A percentile compares a stretch with the other conserved stretches of the same genome.
phyloP scores from a whole-genome alignment of 2,797 vertebrate species.

The Lepilemur ruficaudatus region DNA sequence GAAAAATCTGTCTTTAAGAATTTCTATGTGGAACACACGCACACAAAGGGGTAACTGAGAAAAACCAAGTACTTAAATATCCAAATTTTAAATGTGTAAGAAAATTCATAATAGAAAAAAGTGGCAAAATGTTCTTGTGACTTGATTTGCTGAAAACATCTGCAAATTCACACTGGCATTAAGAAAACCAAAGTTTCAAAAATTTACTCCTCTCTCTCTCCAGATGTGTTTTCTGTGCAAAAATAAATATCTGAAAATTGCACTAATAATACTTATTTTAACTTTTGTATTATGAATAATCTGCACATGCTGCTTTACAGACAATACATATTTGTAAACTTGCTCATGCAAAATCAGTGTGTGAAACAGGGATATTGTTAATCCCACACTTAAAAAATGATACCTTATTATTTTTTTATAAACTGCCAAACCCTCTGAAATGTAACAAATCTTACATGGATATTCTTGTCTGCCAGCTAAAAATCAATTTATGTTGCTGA shows the following conservation, averaged over 20 bases:
- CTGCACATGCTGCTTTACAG: conserved; percentile 88
- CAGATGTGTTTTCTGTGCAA: conserved; percentile 73
- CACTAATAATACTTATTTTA: conserved; percentile 82
- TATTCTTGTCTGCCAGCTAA: conserved; percentile 83
- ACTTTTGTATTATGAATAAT: conserved; percentile 83
- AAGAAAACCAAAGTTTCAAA: conserved; percentile 73
- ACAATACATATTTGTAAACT: conserved; percentile 87
- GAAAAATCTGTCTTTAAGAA: conserved; percentile 62
- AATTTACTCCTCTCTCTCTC: conserved; percentile 67
- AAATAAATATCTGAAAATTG: conserved; percentile 83
- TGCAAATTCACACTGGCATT: conserved; percentile 72
- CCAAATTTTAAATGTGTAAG: conserved; percentile 58
- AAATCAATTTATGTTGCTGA: conserved; percentile 83
- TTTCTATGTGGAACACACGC: conserved; percentile 47
- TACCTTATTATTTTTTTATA: conserved; percentile 74
- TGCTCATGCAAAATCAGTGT: conserved; percentile 87
- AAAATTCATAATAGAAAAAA: conserved; percentile 69
- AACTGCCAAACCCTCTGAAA: conserved; percentile 82
- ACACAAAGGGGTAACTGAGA: conserved; percentile 60
- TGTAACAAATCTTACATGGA: conserved; percentile 85
- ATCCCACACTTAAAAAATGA: conserved; percentile 81
- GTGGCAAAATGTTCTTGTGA: conserved; percentile 68
- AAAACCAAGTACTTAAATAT: conserved; percentile 71
- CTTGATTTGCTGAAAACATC: conserved; percentile 70
- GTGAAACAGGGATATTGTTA: conserved; percentile 81